These are phyloP conservation scores for Eulemur albifrons DNA, from an alignment of 2,797 vertebrate genomes.

Conservation along the genomic window DNA sequence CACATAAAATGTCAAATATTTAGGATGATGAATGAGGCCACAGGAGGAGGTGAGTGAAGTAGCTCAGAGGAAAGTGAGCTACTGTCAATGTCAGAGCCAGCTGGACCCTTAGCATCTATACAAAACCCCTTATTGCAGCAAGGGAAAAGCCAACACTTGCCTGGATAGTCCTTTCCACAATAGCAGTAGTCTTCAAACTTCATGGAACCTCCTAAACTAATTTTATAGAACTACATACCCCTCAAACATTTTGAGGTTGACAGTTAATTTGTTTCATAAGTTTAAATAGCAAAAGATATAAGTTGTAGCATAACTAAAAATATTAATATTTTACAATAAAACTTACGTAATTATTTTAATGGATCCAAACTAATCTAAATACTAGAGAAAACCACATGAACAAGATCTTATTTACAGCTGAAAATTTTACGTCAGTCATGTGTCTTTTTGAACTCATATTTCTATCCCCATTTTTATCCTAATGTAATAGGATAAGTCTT, in stretches of 20 bases:
- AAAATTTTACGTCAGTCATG: background rate
- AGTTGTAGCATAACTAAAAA: background rate
- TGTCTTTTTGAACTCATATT: background rate
- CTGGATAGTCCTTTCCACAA: background rate
- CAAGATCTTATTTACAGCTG: background rate
- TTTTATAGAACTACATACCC: background rate
- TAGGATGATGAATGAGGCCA: background rate
- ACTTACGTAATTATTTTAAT: background rate
- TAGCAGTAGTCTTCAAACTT: background rate
- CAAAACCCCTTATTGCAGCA: background rate
- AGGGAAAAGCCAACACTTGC: fast-evolving
- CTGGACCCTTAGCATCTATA: background rate
- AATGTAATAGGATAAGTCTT: background rate
- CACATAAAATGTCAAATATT: background rate
- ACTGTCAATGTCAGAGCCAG: background rate
- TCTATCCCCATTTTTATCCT: background rate
- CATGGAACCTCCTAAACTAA: background rate
- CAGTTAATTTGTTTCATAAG: background rate
- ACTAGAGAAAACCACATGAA: background rate
- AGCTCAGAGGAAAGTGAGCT: background rate
- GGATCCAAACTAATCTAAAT: background rate
- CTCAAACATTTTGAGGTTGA: background rate
- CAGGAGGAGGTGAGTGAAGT: background rate
- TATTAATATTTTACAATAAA: slow-evolving; percentile 16
- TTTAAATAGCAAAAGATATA: background rate